Base-by-base conservation (phyloP, 2,113 vertebrate species). In the Accipiter virgatus region DNA sequence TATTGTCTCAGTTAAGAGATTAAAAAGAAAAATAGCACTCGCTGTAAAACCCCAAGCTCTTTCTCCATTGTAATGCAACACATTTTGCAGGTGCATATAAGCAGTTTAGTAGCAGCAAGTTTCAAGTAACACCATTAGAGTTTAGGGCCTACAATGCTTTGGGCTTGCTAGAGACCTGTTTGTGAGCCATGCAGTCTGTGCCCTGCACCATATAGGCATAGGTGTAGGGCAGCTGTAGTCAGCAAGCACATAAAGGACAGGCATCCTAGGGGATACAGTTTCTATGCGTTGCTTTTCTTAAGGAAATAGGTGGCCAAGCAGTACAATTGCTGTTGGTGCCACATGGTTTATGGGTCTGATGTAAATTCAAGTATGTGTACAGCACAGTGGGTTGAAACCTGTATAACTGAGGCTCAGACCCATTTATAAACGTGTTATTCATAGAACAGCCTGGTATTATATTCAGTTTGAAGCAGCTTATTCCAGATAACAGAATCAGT, bases 211-310 rank as follows among this genome's bases (percentile, higher is more conserved):
- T 9, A 3, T 21, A 75, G 13, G 4, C 53, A 42, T 31, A 20
- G 8, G 31, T 10, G 34, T 21, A 52, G 40, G 20, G 45, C 50
- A 75, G n/a, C 42, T 72, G 56, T 19, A 47, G 47, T 34, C 50
- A 80, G 56, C 31, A 75, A 66, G n/a, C 23, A 36, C 3, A 7
- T 11, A 52, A 70, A 85, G 31, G 12, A 40, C 47, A 72, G 32
- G 21, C 9, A 50, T 23, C 55, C 31, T 19, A 32, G 20, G 9
- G 11, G 9, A 42, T 61, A 61, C 5, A 59, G 31, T 23, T 73
- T 38, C 68, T 31, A 3, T 12, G 10, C 0, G 0, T 29, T 62
- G 8, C 8, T 80, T 72, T 80, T n/a, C 55, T 19, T 52, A 32
- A 59, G 16, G 48, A 77, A 63, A 43, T 5, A 47, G 26, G 15